These are phyloP conservation scores for Baronia brevicornis DNA, from an alignment of 2,888 invertebrate species.

Conservation along the genomic window DNA sequence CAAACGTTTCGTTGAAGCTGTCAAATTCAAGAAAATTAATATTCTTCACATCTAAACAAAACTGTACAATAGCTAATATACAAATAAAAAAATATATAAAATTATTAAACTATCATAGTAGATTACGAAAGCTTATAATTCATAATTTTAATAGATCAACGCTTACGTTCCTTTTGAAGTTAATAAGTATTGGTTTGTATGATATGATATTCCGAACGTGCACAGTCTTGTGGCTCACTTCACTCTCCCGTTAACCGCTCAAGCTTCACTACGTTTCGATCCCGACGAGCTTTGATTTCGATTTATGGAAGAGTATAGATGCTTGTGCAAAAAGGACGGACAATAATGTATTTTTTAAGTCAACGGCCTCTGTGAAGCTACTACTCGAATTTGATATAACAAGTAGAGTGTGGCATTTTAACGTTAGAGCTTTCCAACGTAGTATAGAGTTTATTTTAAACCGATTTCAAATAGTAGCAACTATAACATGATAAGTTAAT, in stretches of 20 bases:
- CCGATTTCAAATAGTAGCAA: conserved; percentile 2
- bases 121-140: too few species aligned
- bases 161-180: conserved; percentile 2
- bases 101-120: too few species aligned
- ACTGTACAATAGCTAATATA: neutral
- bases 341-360: conserved; percentile 56
- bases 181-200: conserved; percentile 1
- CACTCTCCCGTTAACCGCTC: conserved; percentile 33
- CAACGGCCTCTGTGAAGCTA: conserved; percentile 68
- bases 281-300: conserved; percentile 75
- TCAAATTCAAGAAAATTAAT: conserved; percentile 22
- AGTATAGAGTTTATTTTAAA: too few species aligned
- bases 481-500: too few species aligned
- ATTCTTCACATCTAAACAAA: conserved; percentile 8
- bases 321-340: conserved; percentile 46
- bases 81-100: too few species aligned
- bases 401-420: conserved; percentile 53
- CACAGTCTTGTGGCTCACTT: conserved; percentile 40
- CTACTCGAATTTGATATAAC: conserved; percentile 48
- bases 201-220: conserved; percentile 43
- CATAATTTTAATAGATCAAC: too few species aligned
- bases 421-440: conserved; percentile 27
- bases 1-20: conserved; percentile 24
- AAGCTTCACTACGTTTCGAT: conserved; percentile 60
- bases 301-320: conserved; percentile 70